Evolutionary conservation across 1,140 invertebrate species (phyloP), one percentile per base, ranked within the genome.

Genomic region (Drosophila albomicans): DNA sequence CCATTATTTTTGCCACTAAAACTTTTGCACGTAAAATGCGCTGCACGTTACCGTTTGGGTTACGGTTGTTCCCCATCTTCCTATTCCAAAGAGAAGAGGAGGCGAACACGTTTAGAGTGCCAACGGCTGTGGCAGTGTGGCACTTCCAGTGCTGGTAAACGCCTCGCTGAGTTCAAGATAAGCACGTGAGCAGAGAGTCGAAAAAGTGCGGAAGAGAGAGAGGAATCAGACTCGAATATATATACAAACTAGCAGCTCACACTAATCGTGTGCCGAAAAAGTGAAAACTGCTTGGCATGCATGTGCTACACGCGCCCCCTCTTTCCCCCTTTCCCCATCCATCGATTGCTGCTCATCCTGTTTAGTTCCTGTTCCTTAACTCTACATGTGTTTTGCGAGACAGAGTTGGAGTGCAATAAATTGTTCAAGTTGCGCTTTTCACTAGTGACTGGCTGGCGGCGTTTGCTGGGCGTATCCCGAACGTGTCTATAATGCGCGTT

Each of bases 381-480:
- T 45, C 38, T 46, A 35, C 41, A 43, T 32, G 32, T 75, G 65
- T 62, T 62, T 67, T 75, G 66, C 11, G 20, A 79, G 20, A 25
- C 20, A 25, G 20, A 25, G 48, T 78, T 73, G 45, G 79, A 89
- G 78, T 90, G 86, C 85, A 89, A 89, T 89, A 89, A 89, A 89
- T 89, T 81, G 67, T 79, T 79, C 85, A 88, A 89, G 85, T 88
- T 88, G 85, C 85, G 81, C 85, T 88, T 88, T 88, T 88, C 74
- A 74, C 67, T 80, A 46, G 35, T 56, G 63, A 65, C 51, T 51
- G 62, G 49, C 51, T 51, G 62, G 49, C 28, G 61, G 65, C 79
- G 58, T 41, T 41, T 57, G 38, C 46, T 64, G 70, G 73, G 84
- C 82, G 82, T 79, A 80, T 46, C 74, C 74, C 68, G 51, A 71